Base-by-base conservation (phyloP, 2,797 vertebrate genomes). In the Pampus argenteus region DNA sequence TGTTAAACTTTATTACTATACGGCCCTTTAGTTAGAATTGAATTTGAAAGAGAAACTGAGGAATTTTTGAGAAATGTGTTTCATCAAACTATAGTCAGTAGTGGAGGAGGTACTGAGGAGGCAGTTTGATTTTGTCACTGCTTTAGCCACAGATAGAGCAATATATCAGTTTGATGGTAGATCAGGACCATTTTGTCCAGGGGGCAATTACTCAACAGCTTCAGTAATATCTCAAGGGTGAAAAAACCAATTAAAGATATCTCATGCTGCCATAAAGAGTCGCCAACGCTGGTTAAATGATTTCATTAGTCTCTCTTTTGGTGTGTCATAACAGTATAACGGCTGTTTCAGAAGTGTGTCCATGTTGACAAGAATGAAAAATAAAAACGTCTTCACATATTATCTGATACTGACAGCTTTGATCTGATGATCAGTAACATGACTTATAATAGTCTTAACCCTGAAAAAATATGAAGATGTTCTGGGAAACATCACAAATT, bases 11-110 rank as follows among this genome's bases (percentile, higher is more conserved):
- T 17, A 51, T 71, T 56, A 38, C 10, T 18, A 7, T 7, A 54
- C 13, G 15, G 17, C 6, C 45, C 36, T 64, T 47, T 49, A 5
- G 40, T 15, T 14, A 15, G 13, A 14, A 48, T 11, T 22, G 25
- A 5, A 54, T 52, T 44, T 56, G 34, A 55, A 44, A 68, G 38
- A 74, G 31, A 54, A 44, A 9, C 31, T 9, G 9, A 29, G 23
- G 1, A 2, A 2, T 26, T 52, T 48, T 44, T 31, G 23, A 60
- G 1, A 50, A 26, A 51, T 5, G 11, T 56, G n/a, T 42, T 36
- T 3, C n/a, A 20, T 47, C 11, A 54, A 22, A 29, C 18, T 42
- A 40, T 14, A 42, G 40, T 42, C 40, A 42, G 15, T 42, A 42
- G 15, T 5, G n/a, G n/a, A 6, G 18, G 15, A 42, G 15, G 6